Percentiles rank a stretch among this genome's conserved stretches.
These are phyloP conservation scores for Balearica regulorum DNA, from an alignment of 2,797 vertebrate genomes.

Conservation along the genomic window DNA sequence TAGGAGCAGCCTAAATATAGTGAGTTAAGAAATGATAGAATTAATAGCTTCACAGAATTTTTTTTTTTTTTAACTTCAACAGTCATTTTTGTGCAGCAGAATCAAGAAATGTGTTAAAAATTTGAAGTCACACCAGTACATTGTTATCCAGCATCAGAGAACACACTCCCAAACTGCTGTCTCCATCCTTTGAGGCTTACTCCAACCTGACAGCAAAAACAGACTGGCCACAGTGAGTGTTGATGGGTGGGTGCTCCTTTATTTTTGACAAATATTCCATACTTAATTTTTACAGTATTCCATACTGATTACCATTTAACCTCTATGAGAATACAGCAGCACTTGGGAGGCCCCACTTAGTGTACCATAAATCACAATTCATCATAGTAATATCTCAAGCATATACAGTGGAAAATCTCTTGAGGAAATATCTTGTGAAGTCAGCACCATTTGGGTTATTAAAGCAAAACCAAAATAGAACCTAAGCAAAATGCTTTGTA, in stretches of 20 bases:
- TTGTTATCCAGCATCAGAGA: not conserved
- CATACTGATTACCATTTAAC: constrained; percentile 78
- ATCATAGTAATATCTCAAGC: constrained; percentile 79
- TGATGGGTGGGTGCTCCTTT: not conserved
- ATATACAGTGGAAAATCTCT: not conserved
- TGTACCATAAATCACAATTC: constrained; percentile 66
- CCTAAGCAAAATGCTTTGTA: not conserved
- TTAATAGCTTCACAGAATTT: not conserved
- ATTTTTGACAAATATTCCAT: not conserved
- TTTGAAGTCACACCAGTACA: not conserved
- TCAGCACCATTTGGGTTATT: not conserved
- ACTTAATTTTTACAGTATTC: constrained; percentile 45
- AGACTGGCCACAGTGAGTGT: constrained; percentile 23
- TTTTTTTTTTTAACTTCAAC: not conserved
- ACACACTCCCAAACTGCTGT: constrained; percentile 22
- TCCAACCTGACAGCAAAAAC: constrained; percentile 67
- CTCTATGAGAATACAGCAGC: constrained; percentile 69
- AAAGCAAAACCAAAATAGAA: not conserved
- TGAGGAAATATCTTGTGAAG: not conserved
- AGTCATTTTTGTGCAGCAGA: not conserved
- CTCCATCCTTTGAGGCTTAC: constrained; percentile 36
- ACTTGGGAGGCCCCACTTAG: constrained; percentile 66
- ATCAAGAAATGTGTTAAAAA: not conserved
- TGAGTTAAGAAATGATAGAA: not conserved
- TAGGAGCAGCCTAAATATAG: not conserved